Percentiles rank a stretch among this genome's conserved stretches.
Conservation (phyloP, 1,140 invertebrate species). For the Nixonia krombeini region DNA sequence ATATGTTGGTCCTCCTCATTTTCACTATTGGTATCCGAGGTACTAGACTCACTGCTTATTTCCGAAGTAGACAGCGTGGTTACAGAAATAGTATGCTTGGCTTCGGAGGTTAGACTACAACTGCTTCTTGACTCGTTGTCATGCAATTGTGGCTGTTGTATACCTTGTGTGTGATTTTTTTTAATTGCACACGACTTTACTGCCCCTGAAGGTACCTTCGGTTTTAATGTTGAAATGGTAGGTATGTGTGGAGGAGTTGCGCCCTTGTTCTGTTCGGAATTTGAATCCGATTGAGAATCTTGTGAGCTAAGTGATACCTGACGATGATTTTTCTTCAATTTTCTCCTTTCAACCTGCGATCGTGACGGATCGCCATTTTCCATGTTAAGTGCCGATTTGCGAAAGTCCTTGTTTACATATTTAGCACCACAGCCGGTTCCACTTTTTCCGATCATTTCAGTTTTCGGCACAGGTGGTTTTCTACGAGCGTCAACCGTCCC, state of each 20-base stretch:
- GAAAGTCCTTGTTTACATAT: conserved; percentile 80
- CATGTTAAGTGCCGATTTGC: conserved; percentile 83
- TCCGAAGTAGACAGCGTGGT: conserved; percentile 44
- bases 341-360: conserved; percentile 54
- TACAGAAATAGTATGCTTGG: conserved; percentile 26
- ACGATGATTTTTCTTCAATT: conserved; percentile 56
- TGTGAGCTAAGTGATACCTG: conserved; percentile 61
- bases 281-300: conserved; percentile 56
- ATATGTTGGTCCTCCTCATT: conserved; percentile 51
- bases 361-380: conserved; percentile 66
- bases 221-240: conserved; percentile 28
- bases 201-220: conserved; percentile 30
- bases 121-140: conserved; percentile 9
- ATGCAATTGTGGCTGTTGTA: conserved; percentile 10
- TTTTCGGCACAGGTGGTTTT: conserved; percentile 68
- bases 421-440: conserved; percentile 50
- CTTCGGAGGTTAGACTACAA: conserved; percentile 44
- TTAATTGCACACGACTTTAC: conserved; percentile 34
- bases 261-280: conserved; percentile 38
- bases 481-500: conserved; percentile 62
- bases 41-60: conserved; percentile 53
- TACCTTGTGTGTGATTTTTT: conserved; percentile 12
- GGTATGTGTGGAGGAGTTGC: conserved; percentile 34
- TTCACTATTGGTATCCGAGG: conserved; percentile 55
- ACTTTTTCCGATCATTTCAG: conserved; percentile 62